A percentile compares a stretch with the other conserved stretches of the same genome.
phyloP scores from a whole-genome alignment of 37 sponge, comb jelly and placozoan species.

The Agelas oroides region DNA sequence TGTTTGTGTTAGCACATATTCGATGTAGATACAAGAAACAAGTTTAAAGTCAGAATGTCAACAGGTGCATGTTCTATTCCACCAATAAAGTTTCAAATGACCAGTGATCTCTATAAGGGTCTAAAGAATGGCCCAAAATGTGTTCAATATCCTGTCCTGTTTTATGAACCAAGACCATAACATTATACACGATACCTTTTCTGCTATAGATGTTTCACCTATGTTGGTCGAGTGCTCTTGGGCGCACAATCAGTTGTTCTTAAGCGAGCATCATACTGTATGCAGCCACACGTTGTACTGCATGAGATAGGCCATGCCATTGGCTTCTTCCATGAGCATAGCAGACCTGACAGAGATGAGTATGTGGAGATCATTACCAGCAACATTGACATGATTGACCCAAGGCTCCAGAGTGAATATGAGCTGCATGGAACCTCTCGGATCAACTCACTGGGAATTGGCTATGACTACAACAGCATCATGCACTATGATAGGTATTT shows the following conservation, averaged over 20 bases:
- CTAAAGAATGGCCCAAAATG: too few species aligned
- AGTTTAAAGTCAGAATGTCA: too few species aligned
- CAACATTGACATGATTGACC: constrained; percentile 21
- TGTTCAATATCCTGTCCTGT: too few species aligned
- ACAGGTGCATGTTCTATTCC: too few species aligned
- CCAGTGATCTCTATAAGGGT: too few species aligned
- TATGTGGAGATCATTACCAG: constrained; percentile 31
- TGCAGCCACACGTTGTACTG: constrained; percentile 9
- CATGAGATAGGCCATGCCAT: constrained; percentile 79
- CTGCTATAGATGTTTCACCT: constrained; percentile 20
- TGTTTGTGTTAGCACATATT: too few species aligned
- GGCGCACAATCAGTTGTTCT: too few species aligned
- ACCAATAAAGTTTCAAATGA: too few species aligned
- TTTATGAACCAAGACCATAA: too few species aligned
- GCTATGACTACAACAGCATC: constrained; percentile 85
- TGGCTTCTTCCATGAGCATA: constrained; percentile 77
- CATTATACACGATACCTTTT: too few species aligned
- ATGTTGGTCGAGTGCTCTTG: neutral
- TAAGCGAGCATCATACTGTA: too few species aligned
- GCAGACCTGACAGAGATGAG: constrained; percentile 65
- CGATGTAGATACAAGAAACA: too few species aligned
- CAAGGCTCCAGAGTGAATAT: constrained; percentile 24
- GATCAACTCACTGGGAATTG: constrained; percentile 53
- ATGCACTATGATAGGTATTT: constrained; percentile 72
- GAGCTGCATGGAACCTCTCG: neutral